Base-by-base conservation (phyloP, 1,140 invertebrate genomes). In the Drosophila simulans region DNA sequence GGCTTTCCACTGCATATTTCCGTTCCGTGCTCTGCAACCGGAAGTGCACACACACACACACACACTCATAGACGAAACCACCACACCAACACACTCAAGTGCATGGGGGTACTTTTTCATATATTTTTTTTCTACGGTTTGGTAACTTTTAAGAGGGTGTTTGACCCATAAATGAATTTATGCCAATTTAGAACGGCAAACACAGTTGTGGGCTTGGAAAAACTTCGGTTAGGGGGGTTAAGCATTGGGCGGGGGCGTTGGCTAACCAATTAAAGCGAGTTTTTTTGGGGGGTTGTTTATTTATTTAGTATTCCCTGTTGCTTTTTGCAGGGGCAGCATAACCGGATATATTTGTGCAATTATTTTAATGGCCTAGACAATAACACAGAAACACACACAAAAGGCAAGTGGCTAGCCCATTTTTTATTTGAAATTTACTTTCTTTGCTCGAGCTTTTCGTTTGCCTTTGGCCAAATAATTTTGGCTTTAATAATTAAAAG, bases 111-210 rank as follows among this genome's bases (percentile, higher is more conserved):
- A 25, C 43, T 55, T 63, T 40, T 31, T 20, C 15, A 13, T 39
- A 34, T 35, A 43, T 34, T 35, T 68, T 46, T 15, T 22, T 39
- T 56, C 27, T 12, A 34, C 27, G 37, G 46, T 70, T 74, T 62
- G 68, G 69, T 54, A 71, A 60, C 48, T 55, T 62, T 71, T 10
- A 45, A 53, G 60, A 55, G 73, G 59, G 72, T 86, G 81, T 75
- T 81, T 89, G 84, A 89, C 84, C 84, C 77, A 89, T 89, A 89
- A 89, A 82, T 70, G 77, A 78, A 84, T 82, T 77, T 81, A 81
- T 74, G 74, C 74, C 74, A 83, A 83, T 83, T 83, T 77, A 74
- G 74, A 70, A 77, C 62, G 55, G 35, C 56, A 59, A 74, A 74
- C 70, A 69, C 64, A 46, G 54, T 55, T 11, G 49, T 0, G 40